Conservation (phyloP, 2,113 vertebrate species). For the Alces alces region DNA sequence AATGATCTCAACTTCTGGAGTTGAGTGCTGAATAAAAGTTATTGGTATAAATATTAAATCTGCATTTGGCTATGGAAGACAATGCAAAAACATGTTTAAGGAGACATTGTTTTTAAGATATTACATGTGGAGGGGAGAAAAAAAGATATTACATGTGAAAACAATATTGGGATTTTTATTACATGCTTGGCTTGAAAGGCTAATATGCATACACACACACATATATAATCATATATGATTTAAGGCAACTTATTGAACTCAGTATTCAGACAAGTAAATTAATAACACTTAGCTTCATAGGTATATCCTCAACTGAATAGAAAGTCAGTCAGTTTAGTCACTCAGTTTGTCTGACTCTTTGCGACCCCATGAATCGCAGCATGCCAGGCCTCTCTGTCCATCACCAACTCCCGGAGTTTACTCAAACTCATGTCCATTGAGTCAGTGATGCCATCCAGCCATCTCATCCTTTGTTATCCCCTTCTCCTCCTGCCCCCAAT, state of each 20-base stretch:
- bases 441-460: no score
- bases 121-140: neutral
- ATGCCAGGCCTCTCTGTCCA: no score
- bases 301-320: neutral
- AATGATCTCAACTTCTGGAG: neutral
- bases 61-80: neutral
- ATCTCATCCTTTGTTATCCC: no score
- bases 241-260: neutral
- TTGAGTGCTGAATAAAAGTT: neutral
- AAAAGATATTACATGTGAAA: neutral
- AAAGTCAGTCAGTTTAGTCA: neutral
- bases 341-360: no score
- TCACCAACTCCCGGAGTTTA: no score
- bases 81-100: neutral
- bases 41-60: slow-evolving; percentile 3
- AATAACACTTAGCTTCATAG: neutral
- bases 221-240: neutral
- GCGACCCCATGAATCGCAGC: no score
- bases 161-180: neutral
- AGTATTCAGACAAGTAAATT: slow-evolving; percentile 9
- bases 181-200: slow-evolving; percentile 18
- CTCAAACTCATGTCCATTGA: no score
- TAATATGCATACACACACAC: neutral
- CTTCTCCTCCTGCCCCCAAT: no score
- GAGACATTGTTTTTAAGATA: neutral